Base-by-base conservation (phyloP, 2,888 invertebrate species). In the Ichneumoninae sp. region DNA sequence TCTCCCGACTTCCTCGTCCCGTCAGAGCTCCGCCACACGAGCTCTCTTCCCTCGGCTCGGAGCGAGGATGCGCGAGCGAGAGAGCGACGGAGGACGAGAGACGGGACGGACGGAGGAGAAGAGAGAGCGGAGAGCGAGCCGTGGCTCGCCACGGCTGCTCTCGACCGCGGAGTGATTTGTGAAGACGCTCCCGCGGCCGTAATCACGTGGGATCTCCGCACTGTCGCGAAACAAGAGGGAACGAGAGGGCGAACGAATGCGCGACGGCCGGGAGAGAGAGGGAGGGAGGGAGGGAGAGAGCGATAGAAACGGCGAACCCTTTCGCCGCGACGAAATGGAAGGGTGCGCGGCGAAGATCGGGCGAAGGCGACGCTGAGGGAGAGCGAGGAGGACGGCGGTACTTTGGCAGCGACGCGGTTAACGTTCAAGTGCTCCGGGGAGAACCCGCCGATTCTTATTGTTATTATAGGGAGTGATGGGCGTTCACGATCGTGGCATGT, bases 391-490 rank as follows among this genome's bases (percentile, higher is more conserved):
- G 78, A 89, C 87, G 88, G 85, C 76, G 85, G 86, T 88, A 91
- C 86, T 79, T 73, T 77, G 81, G 77, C 69, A 74, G 60, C 77
- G 65, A 50, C 70, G 65, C 76, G 52, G 13, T 19, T 63, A 66
- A 40, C 66, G 66, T 66, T 22, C 36, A 22, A 36, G 40, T 66
- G 36, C 36, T 16, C 30, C 63, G 36, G 76, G 63, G 71, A 54
- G 54, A 71, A 78, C 26, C 44, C 44, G 68, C 81, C 87, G 89
- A 90, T 91, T 91, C 93, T 93, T 93, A 93, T 93, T 93, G 93
- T 93, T 93, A 93, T 93, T 93, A 93, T 92, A 91, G 91, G 90
- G 92, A 93, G 92, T 93, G 93, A 93, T 91, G 91, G 90, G 89
- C 91, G 91, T 92, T 90, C 92, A 88, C 89, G 91, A 86, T 91